Conservation (phyloP, 2,888 invertebrate genomes). For the Amphipoea oculea region DNA sequence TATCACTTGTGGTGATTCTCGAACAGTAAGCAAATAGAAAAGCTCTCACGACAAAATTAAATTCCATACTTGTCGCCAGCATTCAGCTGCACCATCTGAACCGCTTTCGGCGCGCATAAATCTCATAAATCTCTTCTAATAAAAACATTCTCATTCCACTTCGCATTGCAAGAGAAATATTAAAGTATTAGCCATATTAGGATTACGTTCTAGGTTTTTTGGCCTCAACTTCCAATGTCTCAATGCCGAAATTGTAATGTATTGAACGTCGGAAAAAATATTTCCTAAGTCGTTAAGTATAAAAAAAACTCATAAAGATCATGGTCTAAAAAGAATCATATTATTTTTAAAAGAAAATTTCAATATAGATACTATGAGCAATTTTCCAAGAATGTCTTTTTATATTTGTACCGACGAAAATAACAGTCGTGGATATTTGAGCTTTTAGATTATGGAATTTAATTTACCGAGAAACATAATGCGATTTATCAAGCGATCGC, state of each 20-base stretch:
- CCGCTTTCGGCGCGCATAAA: constrained; percentile 73
- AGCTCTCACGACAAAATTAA: constrained; percentile 77
- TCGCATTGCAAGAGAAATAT: constrained; percentile 68
- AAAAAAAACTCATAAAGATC: constrained; percentile 35
- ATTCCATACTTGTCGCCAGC: constrained; percentile 78
- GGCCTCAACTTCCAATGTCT: constrained; percentile 34
- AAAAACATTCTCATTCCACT: constrained; percentile 74
- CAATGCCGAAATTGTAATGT: constrained; percentile 33
- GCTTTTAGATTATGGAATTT: constrained; percentile 21
- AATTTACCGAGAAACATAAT: constrained; percentile 13
- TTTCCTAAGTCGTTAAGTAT: constrained; percentile 26
- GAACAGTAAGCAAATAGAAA: constrained; percentile 61
- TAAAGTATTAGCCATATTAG: constrained; percentile 64
- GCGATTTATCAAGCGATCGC: constrained; percentile 31
- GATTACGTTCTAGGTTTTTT: constrained; percentile 16
- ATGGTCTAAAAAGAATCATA: constrained; percentile 4
- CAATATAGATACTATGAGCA: constrained; percentile 3
- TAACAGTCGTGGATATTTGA: background rate
- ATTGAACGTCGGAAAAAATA: constrained; percentile 27
- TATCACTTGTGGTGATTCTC: constrained; percentile 54
- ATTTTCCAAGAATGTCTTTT: constrained; percentile 29
- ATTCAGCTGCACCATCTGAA: constrained; percentile 76
- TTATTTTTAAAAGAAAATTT: constrained; percentile 14
- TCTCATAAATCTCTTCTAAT: constrained; percentile 75
- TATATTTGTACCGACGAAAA: background rate